Conservation (phyloP, 2,113 vertebrate genomes). For the Phocoena sinus region DNA sequence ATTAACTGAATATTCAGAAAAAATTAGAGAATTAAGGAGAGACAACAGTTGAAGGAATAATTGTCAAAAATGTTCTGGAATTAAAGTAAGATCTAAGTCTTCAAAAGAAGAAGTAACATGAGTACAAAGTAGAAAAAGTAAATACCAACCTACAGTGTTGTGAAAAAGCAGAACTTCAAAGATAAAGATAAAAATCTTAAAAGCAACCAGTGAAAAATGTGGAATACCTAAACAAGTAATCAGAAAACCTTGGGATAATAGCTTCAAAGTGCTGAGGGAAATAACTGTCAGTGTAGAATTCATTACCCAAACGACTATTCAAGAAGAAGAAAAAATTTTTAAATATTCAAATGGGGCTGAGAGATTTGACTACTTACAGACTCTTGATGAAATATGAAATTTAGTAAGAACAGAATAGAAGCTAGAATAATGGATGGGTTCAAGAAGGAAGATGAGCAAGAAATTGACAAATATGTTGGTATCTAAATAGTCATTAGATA, state of each 20-base stretch:
- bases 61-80: neutral
- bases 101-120: neutral
- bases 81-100: neutral
- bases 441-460: neutral
- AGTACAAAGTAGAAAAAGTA: neutral
- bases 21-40: neutral
- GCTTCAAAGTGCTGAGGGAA: neutral
- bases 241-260: neutral
- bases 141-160: neutral
- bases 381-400: neutral
- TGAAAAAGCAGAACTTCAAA: neutral
- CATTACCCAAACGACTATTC: neutral
- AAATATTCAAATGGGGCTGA: neutral
- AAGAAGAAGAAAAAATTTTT: neutral
- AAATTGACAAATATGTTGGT: neutral
- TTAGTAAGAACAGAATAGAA: neutral
- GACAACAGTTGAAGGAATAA: neutral
- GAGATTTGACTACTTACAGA: neutral
- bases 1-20: neutral
- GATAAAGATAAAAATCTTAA: neutral
- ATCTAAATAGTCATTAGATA: neutral
- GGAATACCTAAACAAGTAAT: neutral
- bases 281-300: neutral
- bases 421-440: neutral
- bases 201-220: slow-evolving; percentile 2